These are phyloP conservation scores for Napeogenes sylphis DNA, from an alignment of 2,888 invertebrate species.

Conservation along the genomic window DNA sequence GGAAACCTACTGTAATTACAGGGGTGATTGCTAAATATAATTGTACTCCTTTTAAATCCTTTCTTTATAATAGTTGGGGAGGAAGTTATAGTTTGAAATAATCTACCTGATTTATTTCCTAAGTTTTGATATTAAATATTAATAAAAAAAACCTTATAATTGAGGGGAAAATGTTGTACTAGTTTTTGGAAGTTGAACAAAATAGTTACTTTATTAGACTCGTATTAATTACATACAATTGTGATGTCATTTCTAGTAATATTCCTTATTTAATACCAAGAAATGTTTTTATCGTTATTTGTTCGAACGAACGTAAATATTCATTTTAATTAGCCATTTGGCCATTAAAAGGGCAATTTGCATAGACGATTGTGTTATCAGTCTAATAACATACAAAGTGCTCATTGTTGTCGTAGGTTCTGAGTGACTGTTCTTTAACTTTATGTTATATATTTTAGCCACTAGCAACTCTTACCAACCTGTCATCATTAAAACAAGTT, in stretches of 20 bases:
- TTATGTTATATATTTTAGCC: background rate
- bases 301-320: conserved; percentile 31
- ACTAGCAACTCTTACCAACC: too few species aligned
- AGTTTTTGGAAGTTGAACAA: too few species aligned
- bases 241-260: background rate
- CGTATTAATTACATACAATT: too few species aligned
- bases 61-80: conserved; percentile 28
- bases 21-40: conserved; percentile 77
- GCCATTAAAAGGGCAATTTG: conserved; percentile 64
- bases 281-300: conserved; percentile 21
- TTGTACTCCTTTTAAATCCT: conserved; percentile 61
- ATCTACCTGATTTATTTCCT: too few species aligned
- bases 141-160: too few species aligned
- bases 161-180: too few species aligned
- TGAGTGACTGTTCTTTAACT: background rate
- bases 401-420: conserved; percentile 57
- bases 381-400: conserved; percentile 50
- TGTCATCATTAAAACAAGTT: too few species aligned
- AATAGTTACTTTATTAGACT: too few species aligned
- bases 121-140: too few species aligned
- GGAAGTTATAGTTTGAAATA: background rate
- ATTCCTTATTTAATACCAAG: conserved; percentile 8
- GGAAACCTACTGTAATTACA: conserved; percentile 73
- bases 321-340: conserved; percentile 62
- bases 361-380: conserved; percentile 65